phyloP scores from a whole-genome alignment of 2,888 invertebrate species.

The Agriopis marginaria region DNA sequence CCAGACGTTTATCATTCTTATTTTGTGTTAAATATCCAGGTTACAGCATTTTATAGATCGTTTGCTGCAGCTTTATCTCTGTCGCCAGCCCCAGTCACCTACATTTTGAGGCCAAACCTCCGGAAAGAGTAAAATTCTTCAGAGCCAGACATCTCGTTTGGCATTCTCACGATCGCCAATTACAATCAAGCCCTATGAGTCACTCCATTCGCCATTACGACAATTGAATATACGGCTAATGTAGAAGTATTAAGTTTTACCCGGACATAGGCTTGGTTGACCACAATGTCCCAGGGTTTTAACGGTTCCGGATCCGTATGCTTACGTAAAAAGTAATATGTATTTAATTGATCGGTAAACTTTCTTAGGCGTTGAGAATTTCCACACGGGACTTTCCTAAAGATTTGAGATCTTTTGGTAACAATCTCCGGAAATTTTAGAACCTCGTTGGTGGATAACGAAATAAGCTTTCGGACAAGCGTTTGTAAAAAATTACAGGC shows the following conservation, averaged over 20 bases:
- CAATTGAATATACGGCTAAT: conserved; percentile 36
- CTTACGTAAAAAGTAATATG: neutral
- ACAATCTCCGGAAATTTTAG: neutral
- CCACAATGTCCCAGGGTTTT: conserved; percentile 25
- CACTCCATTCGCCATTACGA: conserved; percentile 43
- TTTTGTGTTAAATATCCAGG: neutral
- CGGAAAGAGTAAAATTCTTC: conserved; percentile 65
- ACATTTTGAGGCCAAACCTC: conserved; percentile 41
- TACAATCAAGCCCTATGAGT: conserved; percentile 48
- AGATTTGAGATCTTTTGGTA: neutral
- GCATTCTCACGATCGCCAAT: conserved; percentile 55
- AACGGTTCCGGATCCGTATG: conserved; percentile 1
- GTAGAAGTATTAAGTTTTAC: conserved; percentile 18
- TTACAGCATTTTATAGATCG: conserved; percentile 8
- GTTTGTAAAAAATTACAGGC: too few relatives aligned
- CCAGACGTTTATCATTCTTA: neutral
- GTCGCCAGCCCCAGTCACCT: conserved; percentile 37
- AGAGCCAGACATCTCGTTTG: conserved; percentile 45
- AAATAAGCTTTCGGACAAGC: too few relatives aligned
- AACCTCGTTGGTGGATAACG: neutral
- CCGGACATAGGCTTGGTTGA: conserved; percentile 15
- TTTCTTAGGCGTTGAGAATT: neutral
- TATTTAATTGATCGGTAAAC: neutral
- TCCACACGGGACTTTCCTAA: neutral
- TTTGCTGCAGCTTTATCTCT: conserved; percentile 19